A percentile compares a stretch with the other conserved stretches of the same genome.
These are phyloP conservation scores for Tenebrosternarchus preto DNA, from an alignment of 2,113 vertebrate species.

Conservation along the genomic window DNA sequence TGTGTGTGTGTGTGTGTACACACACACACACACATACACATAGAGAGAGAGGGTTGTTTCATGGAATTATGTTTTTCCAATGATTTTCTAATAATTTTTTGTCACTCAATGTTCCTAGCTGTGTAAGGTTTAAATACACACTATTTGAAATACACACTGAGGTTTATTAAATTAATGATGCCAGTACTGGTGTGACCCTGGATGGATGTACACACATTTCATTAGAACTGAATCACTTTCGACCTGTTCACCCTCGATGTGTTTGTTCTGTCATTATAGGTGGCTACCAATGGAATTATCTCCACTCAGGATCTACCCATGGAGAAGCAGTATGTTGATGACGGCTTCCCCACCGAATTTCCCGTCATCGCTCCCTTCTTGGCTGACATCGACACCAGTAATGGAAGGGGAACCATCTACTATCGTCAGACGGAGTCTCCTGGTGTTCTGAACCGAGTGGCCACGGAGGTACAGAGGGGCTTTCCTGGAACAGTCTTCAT, in stretches of 20 bases:
- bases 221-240: not conserved
- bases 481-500: slow-evolving; percentile 79
- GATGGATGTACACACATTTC: too few relatives aligned
- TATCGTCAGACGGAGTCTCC: slow-evolving; percentile 84
- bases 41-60: too few relatives aligned
- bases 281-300: slow-evolving; percentile 96
- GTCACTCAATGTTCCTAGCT: too few relatives aligned
- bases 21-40: too few relatives aligned
- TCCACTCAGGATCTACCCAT: slow-evolving; percentile 92
- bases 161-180: too few relatives aligned
- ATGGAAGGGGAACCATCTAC: slow-evolving; percentile 81
- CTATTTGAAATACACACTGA: too few relatives aligned
- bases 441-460: slow-evolving; percentile 70
- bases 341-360: slow-evolving; percentile 94
- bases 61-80: too few relatives aligned
- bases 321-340: slow-evolving; percentile 97
- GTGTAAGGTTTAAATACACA: too few relatives aligned
- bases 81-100: too few relatives aligned
- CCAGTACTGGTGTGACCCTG: too few relatives aligned
- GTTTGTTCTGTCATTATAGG: slow-evolving; percentile 68
- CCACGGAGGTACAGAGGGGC: slow-evolving; percentile 76
- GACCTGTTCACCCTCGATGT: too few relatives aligned
- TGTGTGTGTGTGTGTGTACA: too few relatives aligned
- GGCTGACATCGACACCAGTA: slow-evolving; percentile 90
- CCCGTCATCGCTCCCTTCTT: slow-evolving; percentile 91